Percentiles rank a stretch among this genome's conserved stretches.
Evolutionary conservation across 2,113 vertebrate species (phyloP).

Genomic region (Thermophis baileyi): DNA sequence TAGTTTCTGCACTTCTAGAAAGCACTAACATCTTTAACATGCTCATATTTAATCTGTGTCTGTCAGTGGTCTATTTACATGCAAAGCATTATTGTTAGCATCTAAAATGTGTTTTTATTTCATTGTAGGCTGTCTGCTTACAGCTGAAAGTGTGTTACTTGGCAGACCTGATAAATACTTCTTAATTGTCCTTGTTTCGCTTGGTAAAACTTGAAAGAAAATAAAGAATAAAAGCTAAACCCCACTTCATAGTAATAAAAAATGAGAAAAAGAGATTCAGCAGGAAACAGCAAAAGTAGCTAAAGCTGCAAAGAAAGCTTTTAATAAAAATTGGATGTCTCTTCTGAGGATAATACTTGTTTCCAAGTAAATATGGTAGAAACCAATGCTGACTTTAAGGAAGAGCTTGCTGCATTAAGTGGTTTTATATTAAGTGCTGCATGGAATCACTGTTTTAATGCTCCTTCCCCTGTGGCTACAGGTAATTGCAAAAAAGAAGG

Average conservation of each 20-base stretch:
- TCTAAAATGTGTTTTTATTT: not conserved
- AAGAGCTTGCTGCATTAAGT: not conserved
- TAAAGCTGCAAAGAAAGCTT: not conserved
- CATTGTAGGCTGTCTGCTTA: not conserved
- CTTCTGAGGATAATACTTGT: not conserved
- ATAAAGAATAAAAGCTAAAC: not conserved
- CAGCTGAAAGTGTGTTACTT: not conserved
- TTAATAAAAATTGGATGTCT: not conserved
- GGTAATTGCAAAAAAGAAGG: not conserved
- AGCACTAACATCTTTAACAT: not conserved
- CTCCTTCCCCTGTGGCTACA: not conserved
- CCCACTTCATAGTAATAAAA: not conserved
- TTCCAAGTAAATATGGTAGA: not conserved
- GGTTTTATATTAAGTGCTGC: not conserved
- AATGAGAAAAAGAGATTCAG: not conserved
- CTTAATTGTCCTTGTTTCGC: not conserved
- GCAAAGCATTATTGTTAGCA: not conserved
- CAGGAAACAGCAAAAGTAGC: not conserved
- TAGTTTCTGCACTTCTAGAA: not conserved
- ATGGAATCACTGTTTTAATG: not conserved
- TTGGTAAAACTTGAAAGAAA: not conserved
- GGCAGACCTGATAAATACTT: not conserved
- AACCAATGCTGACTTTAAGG: not conserved
- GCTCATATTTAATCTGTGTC: not conserved
- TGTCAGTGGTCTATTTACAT: not conserved